Conservation (phyloP, 2,113 vertebrate species). For the Agelaius tricolor region DNA sequence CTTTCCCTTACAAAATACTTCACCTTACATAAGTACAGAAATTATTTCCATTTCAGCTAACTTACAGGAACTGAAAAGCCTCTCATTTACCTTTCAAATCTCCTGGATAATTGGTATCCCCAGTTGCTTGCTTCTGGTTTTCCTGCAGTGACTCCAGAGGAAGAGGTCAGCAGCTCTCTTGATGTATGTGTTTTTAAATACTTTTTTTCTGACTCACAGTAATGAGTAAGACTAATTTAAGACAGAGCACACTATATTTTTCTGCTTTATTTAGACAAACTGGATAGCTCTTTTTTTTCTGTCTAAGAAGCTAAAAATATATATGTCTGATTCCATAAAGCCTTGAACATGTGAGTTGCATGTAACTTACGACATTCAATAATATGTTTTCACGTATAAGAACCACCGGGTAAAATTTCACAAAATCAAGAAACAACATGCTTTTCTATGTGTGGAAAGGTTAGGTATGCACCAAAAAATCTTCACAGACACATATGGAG, state of each 20-base stretch:
- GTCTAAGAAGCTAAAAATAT: background rate
- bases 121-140: background rate
- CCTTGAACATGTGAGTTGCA: background rate
- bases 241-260: background rate
- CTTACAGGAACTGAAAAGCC: background rate
- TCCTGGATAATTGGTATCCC: background rate
- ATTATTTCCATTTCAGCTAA: slow-evolving; percentile 17
- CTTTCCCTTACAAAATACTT: background rate
- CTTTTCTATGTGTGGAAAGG: background rate
- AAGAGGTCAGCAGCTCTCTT: background rate
- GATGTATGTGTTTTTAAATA: background rate
- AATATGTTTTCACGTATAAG: background rate
- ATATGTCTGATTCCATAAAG: background rate
- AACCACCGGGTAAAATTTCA: background rate
- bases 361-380: background rate
- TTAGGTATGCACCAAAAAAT: background rate
- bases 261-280: background rate
- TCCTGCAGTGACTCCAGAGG: background rate
- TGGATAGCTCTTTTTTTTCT: background rate
- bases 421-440: background rate
- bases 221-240: background rate
- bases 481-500: background rate
- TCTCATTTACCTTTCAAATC: background rate
- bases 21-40: background rate
- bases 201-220: background rate